Percentiles rank a stretch among this genome's conserved stretches.
These are phyloP conservation scores for Nyctalus aviator DNA, from an alignment of 2,797 vertebrate genomes.

Conservation along the genomic window DNA sequence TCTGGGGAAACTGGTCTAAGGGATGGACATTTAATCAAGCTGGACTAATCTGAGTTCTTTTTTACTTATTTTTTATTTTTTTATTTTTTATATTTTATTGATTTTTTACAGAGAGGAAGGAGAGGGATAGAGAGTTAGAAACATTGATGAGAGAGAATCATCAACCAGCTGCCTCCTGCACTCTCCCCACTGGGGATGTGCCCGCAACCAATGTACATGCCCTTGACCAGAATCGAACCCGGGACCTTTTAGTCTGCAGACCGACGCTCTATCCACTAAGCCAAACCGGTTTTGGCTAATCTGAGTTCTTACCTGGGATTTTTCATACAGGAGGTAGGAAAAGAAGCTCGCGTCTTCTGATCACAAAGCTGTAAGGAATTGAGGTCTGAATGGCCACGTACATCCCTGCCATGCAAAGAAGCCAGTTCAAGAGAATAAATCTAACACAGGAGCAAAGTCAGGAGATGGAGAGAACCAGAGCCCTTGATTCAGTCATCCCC, in stretches of 20 bases:
- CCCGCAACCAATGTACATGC: too few species aligned
- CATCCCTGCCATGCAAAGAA: not conserved
- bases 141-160: too few species aligned
- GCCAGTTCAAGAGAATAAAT: not conserved
- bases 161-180: too few species aligned
- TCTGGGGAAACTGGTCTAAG: not conserved
- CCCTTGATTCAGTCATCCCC: not conserved
- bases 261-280: too few species aligned
- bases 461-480: not conserved
- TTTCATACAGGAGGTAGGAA: not conserved
- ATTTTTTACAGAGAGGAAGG: too few species aligned
- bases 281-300: not conserved
- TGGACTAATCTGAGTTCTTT: not conserved
- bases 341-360: not conserved
- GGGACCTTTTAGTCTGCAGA: too few species aligned
- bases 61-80: too few species aligned
- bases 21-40: not conserved
- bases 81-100: too few species aligned
- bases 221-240: too few species aligned
- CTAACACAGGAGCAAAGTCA: not conserved
- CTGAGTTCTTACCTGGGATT: not conserved
- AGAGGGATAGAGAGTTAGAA: too few species aligned
- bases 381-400: not conserved
- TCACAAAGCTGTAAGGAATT: not conserved
- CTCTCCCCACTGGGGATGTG: too few species aligned